Evolutionary conservation across 2,797 vertebrate species (phyloP).

Genomic region (Manis pentadactyla): DNA sequence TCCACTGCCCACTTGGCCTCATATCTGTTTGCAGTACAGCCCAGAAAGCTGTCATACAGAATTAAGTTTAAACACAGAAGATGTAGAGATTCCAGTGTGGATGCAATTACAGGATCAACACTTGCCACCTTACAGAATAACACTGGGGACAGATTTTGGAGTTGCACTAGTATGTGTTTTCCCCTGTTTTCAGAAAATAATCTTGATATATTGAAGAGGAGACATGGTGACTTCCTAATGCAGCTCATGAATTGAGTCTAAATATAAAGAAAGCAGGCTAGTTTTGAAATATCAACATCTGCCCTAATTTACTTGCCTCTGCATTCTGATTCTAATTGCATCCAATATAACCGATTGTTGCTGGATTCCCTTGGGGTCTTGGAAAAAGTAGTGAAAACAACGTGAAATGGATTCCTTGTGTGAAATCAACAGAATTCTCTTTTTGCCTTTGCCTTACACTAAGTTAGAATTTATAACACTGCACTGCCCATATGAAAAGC

Average conservation of each 20-base stretch:
- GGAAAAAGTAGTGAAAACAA: slow-evolving; percentile 66
- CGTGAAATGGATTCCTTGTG: slow-evolving; percentile 52
- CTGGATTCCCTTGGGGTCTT: background rate
- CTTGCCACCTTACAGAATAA: background rate
- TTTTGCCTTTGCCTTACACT: slow-evolving; percentile 4
- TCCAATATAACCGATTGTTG: slow-evolving; percentile 38
- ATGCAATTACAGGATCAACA: background rate
- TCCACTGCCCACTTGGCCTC: background rate
- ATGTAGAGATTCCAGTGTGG: background rate
- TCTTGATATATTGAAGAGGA: background rate
- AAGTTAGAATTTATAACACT: slow-evolving; percentile 71
- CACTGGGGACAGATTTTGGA: background rate
- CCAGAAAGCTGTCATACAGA: background rate
- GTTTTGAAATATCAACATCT: slow-evolving; percentile 33
- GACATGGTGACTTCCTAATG: background rate
- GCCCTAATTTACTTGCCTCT: background rate
- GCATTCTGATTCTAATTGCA: slow-evolving; percentile 26
- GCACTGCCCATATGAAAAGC: slow-evolving; percentile 57
- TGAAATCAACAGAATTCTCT: slow-evolving; percentile 63
- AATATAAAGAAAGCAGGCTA: background rate
- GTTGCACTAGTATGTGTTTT: background rate
- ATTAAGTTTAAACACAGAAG: background rate
- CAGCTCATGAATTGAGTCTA: background rate
- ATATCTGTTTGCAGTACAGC: background rate
- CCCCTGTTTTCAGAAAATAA: slow-evolving; percentile 58